Conservation (phyloP, 2,888 invertebrate genomes). For the Netelia fuscicornis region DNA sequence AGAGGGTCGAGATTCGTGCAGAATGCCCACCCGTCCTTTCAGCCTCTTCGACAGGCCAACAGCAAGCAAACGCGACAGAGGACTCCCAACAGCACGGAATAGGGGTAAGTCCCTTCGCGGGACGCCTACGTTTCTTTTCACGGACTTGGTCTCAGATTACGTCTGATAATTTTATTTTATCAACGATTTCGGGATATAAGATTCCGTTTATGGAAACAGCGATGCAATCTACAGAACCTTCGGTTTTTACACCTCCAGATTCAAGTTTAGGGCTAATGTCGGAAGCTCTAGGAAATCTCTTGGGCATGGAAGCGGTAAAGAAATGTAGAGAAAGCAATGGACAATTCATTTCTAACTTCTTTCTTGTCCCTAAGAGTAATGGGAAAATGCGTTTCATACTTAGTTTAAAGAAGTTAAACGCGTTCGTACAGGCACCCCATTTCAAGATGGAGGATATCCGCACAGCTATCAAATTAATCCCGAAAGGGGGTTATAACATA, state of each 20-base stretch:
- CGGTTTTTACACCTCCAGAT: background rate
- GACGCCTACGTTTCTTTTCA: conserved; percentile 1
- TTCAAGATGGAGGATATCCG: conserved; percentile 71
- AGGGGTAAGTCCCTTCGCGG: conserved; percentile 6
- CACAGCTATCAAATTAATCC: conserved; percentile 62
- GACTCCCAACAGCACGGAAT: conserved; percentile 34
- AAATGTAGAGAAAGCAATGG: conserved; percentile 40
- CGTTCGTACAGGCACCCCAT: conserved; percentile 59
- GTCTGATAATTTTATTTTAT: conserved; percentile 40
- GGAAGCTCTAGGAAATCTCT: conserved; percentile 20
- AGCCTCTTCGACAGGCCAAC: background rate
- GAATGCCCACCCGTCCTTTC: conserved; percentile 3
- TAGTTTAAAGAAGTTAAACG: conserved; percentile 64
- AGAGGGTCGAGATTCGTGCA: background rate
- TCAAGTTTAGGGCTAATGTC: conserved; percentile 27
- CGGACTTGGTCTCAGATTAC: conserved; percentile 57
- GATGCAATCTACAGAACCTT: conserved; percentile 8
- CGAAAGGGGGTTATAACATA: conserved; percentile 49
- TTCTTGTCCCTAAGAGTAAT: conserved; percentile 51
- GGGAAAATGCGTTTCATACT: conserved; percentile 54
- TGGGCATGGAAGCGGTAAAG: conserved; percentile 32
- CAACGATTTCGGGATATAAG: conserved; percentile 42
- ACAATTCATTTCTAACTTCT: conserved; percentile 55
- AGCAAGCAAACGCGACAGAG: conserved; percentile 18
- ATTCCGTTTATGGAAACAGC: conserved; percentile 28